Evolutionary conservation across 2,113 vertebrate species (phyloP).

Genomic region (Daubentonia madagascariensis): DNA sequence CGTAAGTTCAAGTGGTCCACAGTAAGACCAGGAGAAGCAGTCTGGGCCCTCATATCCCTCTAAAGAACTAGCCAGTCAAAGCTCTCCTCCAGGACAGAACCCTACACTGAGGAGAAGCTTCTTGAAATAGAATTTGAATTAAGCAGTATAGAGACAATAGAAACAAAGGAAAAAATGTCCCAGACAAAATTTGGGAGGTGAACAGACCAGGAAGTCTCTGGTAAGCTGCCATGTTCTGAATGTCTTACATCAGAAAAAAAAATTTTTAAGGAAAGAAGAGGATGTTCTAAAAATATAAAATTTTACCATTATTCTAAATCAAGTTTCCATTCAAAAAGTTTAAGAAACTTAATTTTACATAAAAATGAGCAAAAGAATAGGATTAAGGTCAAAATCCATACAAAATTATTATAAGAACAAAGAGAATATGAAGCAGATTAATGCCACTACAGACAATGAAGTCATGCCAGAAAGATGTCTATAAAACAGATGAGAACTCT

Average conservation of each 20-base stretch:
- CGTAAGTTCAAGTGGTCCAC: background rate
- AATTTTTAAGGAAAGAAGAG: background rate
- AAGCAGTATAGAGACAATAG: background rate
- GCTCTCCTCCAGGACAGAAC: background rate
- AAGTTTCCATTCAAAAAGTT: background rate
- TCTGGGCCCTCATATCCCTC: background rate
- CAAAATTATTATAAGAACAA: background rate
- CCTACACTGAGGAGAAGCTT: background rate
- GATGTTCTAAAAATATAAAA: background rate
- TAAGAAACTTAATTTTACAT: conserved; percentile 5
- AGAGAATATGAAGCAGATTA: background rate
- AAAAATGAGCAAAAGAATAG: background rate
- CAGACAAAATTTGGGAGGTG: background rate
- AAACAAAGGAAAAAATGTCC: background rate
- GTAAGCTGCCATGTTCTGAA: background rate
- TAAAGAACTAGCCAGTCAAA: background rate
- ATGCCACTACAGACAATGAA: background rate
- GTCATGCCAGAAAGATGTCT: background rate
- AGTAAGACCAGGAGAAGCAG: background rate
- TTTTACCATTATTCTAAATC: conserved; percentile 16
- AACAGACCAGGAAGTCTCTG: background rate
- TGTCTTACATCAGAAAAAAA: background rate
- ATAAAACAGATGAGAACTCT: background rate
- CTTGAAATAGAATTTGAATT: conserved; percentile 1
- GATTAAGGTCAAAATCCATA: background rate